Conservation (phyloP, 1,140 invertebrate species). For the Bombus sibiricus region DNA sequence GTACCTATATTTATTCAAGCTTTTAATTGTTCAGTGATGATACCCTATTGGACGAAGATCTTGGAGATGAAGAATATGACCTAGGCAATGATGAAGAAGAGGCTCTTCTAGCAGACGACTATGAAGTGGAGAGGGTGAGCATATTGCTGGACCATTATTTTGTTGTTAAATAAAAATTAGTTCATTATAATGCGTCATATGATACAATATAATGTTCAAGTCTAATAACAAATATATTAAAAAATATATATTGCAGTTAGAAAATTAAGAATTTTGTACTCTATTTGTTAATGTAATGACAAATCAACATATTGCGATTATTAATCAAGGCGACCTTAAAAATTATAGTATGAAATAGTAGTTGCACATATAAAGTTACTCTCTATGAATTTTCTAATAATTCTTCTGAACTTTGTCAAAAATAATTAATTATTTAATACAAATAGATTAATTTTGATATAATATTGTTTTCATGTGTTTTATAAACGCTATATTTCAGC, state of each 20-base stretch:
- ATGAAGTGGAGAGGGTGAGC: constrained; percentile 81
- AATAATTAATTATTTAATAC: background rate
- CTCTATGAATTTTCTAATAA: background rate
- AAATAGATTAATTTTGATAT: constrained; percentile 12
- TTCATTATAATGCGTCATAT: background rate
- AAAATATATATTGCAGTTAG: background rate
- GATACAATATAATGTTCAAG: background rate
- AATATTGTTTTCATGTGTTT: constrained; percentile 28
- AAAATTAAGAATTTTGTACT: background rate
- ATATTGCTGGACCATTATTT: constrained; percentile 71
- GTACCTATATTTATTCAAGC: background rate
- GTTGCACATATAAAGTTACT: background rate
- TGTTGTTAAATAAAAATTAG: constrained; percentile 45
- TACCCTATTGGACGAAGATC: constrained; percentile 80
- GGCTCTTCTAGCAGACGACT: constrained; percentile 81
- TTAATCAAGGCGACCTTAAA: background rate
- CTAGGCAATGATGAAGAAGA: constrained; percentile 82
- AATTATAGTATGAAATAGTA: background rate
- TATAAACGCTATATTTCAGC: constrained; percentile 30
- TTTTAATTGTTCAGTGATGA: constrained; percentile 75
- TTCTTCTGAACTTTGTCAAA: background rate
- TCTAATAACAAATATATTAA: constrained; percentile 3
- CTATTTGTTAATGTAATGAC: background rate
- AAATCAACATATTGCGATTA: background rate
- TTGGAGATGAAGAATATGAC: constrained; percentile 81